phyloP scores from a whole-genome alignment of 2,797 vertebrate genomes.

The Eidolon dupreanum region DNA sequence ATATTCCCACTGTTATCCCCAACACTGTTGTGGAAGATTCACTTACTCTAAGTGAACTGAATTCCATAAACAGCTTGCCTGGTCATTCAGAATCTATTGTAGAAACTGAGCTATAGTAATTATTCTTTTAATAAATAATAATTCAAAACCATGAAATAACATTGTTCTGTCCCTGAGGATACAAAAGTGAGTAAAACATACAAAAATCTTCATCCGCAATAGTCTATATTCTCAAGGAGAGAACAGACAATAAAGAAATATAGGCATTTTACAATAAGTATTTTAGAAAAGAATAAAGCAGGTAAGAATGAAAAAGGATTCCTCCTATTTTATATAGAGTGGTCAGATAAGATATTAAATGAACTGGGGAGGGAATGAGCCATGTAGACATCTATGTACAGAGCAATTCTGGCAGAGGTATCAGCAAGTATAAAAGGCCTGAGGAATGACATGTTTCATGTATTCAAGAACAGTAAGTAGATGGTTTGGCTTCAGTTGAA shows the following conservation, averaged over 20 bases:
- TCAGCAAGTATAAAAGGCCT: neutral
- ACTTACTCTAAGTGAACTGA: neutral
- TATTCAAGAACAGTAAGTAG: neutral
- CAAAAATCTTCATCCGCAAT: neutral
- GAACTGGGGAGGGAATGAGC: neutral
- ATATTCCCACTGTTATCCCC: neutral
- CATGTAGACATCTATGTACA: accelerated
- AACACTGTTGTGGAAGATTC: neutral
- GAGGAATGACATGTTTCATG: neutral
- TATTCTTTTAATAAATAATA: neutral
- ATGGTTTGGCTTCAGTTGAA: neutral
- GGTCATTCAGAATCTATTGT: neutral
- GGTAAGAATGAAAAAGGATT: neutral
- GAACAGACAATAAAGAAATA: neutral
- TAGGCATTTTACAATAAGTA: neutral
- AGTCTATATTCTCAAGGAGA: neutral
- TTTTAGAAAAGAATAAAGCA: neutral
- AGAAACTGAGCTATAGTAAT: neutral
- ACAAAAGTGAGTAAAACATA: neutral
- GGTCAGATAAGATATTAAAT: neutral
- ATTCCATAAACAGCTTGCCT: neutral
- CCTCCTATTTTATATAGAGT: neutral
- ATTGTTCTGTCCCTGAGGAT: neutral
- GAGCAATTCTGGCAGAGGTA: neutral
- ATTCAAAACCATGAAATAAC: neutral